Conservation (phyloP, 2,113 vertebrate species). For the Eulemur rufifrons region DNA sequence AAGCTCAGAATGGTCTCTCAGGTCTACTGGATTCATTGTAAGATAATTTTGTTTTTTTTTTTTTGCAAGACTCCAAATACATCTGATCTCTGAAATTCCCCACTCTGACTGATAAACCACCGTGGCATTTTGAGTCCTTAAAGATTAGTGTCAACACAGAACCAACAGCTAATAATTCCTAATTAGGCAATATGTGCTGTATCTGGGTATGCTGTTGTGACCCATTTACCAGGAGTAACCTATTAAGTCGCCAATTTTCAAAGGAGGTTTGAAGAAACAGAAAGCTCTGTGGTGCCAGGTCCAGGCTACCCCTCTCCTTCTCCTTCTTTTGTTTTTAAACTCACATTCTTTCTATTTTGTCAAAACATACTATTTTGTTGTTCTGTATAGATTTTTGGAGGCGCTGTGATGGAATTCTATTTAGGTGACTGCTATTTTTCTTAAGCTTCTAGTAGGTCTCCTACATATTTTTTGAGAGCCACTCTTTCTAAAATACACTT, state of each 20-base stretch:
- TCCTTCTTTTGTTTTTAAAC: not conserved
- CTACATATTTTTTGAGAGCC: not conserved
- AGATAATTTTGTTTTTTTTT: not conserved
- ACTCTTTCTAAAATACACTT: not conserved
- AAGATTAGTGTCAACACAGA: not conserved
- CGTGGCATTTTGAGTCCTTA: not conserved
- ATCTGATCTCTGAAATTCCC: not conserved
- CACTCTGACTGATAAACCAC: not conserved
- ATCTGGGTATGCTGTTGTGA: not conserved
- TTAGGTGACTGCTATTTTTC: not conserved
- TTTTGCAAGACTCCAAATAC: not conserved
- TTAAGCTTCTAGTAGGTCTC: not conserved
- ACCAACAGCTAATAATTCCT: not conserved
- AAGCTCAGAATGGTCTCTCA: not conserved
- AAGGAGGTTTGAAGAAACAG: not conserved
- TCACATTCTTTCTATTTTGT: not conserved
- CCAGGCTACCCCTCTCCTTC: not conserved
- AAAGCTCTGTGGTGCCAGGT: not conserved
- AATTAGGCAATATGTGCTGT: not conserved
- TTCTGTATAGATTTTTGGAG: not conserved
- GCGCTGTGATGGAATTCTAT: not conserved
- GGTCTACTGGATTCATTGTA: not conserved
- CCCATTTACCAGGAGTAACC: not conserved
- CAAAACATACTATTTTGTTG: not conserved
- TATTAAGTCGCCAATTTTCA: not conserved